Evolutionary conservation across 1,140 invertebrate genomes (phyloP).

Genomic region (Rhagoletis pomonella): DNA sequence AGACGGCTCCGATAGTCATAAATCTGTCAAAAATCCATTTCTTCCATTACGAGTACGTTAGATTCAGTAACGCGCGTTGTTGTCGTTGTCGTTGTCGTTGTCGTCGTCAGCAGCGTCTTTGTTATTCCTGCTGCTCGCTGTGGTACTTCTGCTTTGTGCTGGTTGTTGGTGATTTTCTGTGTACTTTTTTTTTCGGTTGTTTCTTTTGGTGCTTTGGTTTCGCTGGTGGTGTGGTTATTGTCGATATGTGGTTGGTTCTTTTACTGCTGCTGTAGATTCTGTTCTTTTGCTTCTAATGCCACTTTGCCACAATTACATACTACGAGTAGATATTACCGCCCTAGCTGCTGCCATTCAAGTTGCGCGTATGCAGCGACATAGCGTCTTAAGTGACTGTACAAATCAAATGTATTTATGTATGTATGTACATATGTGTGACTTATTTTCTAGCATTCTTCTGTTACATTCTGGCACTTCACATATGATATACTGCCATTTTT

Average conservation of each 20-base stretch:
- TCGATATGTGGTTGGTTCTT: slow-evolving; percentile 35
- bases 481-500: slow-evolving; percentile 42
- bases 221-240: slow-evolving; percentile 24
- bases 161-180: slow-evolving; percentile 5
- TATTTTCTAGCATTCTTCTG: slow-evolving; percentile 26
- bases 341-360: slow-evolving; percentile 10
- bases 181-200: background rate
- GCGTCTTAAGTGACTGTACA: background rate
- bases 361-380: background rate
- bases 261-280: background rate
- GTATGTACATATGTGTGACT: background rate
- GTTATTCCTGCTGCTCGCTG: background rate
- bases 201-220: background rate
- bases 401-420: background rate
- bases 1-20: slow-evolving; percentile 74
- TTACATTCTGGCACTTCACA: slow-evolving; percentile 42
- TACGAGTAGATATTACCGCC: background rate
- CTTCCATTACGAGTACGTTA: slow-evolving; percentile 71
- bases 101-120: slow-evolving; percentile 20
- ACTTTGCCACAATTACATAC: background rate
- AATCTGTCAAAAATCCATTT: slow-evolving; percentile 75
- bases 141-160: background rate
- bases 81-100: slow-evolving; percentile 20
- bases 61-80: slow-evolving; percentile 37
- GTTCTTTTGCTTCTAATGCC: background rate